Evolutionary conservation across 2,888 invertebrate species (phyloP).

Genomic region (Brachypterus glaber): DNA sequence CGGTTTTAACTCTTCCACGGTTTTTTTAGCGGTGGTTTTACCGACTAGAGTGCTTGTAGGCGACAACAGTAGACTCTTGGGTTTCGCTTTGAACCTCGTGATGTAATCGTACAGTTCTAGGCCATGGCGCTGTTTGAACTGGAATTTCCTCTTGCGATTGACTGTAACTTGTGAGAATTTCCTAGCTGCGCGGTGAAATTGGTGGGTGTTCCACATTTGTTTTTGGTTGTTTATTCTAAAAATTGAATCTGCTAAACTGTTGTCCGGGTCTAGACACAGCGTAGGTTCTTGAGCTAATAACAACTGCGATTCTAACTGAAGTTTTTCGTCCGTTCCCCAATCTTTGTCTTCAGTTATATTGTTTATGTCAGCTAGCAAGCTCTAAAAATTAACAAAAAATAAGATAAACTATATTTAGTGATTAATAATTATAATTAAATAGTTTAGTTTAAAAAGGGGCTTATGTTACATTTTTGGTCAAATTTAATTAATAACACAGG

Average conservation of each 20-base stretch:
- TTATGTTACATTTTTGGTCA: too few relatives aligned
- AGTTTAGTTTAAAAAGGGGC: too few relatives aligned
- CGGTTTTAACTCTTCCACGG: conserved; percentile 49
- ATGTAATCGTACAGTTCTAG: conserved; percentile 65
- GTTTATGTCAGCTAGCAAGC: conserved; percentile 32
- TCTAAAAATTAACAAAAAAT: conserved; percentile 27
- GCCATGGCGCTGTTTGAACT: conserved; percentile 70
- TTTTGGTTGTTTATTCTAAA: conserved; percentile 67
- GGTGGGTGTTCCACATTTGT: conserved; percentile 63
- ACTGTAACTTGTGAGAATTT: conserved; percentile 69
- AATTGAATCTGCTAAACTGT: conserved; percentile 69
- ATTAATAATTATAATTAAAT: too few relatives aligned
- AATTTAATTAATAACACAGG: too few relatives aligned
- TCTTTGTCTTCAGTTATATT: conserved; percentile 37
- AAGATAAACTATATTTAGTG: too few relatives aligned
- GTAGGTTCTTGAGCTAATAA: conserved; percentile 79
- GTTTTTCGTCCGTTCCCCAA: conserved; percentile 68
- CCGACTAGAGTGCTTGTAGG: background rate
- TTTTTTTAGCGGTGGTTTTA: too few relatives aligned
- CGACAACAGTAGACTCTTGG: conserved; percentile 26
- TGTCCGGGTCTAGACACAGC: conserved; percentile 80
- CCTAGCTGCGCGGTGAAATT: conserved; percentile 64
- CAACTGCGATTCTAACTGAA: conserved; percentile 73
- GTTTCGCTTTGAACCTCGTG: conserved; percentile 42
- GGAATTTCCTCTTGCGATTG: conserved; percentile 80